These are phyloP conservation scores for Channa maculata DNA, from an alignment of 2,113 vertebrate species.

Conservation along the genomic window DNA sequence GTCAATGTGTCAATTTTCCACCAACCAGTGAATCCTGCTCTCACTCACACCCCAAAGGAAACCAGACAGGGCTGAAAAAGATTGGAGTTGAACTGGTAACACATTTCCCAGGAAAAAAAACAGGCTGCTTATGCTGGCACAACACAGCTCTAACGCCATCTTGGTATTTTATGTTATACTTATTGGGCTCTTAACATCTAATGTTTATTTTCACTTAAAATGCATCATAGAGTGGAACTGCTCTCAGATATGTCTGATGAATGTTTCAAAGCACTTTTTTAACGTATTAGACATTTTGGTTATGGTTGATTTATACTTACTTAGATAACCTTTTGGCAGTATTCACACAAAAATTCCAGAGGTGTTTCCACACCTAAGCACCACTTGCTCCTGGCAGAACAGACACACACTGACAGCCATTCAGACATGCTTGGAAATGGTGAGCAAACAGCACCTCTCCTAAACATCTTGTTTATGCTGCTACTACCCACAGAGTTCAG, in stretches of 20 bases:
- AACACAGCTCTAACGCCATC: constrained; percentile 34
- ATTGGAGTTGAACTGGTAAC: constrained; percentile 11
- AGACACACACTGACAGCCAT: constrained; percentile 67
- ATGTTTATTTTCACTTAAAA: constrained; percentile 56
- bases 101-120: constrained; percentile 7
- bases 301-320: constrained; percentile 43
- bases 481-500: constrained; percentile 70
- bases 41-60: constrained; percentile 3
- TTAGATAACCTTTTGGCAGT: constrained; percentile 56
- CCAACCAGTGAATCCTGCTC: constrained; percentile 30
- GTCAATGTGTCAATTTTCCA: constrained; percentile 42
- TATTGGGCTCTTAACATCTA: constrained; percentile 44
- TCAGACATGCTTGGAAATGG: constrained; percentile 70
- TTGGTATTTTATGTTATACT: constrained; percentile 41
- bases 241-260: constrained; percentile 5
- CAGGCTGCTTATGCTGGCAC: constrained; percentile 35
- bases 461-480: constrained; percentile 77
- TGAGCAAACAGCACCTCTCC: constrained; percentile 76
- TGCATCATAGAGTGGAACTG: constrained; percentile 4
- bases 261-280: constrained; percentile 29
- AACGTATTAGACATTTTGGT: constrained; percentile 21
- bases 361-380: constrained; percentile 58
- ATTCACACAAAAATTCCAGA: constrained; percentile 50
- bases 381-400: constrained; percentile 59
- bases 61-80: background rate